Evolutionary conservation across 2,888 invertebrate genomes (phyloP).

Genomic region (Oconnorella tubifera): DNA sequence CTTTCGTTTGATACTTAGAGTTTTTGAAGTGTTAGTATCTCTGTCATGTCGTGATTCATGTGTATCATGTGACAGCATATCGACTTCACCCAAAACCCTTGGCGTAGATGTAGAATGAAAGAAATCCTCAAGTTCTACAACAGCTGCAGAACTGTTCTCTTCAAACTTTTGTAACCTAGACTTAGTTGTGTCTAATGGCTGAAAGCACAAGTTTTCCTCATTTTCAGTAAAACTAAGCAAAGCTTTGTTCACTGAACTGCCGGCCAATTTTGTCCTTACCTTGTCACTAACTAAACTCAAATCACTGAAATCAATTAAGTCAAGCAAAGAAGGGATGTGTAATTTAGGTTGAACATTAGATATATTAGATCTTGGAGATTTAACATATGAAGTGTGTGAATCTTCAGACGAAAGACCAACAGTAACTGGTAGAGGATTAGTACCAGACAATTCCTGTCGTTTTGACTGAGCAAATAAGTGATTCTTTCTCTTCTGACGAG

Average conservation of each 20-base stretch:
- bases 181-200: too few species aligned
- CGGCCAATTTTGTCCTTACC: not conserved
- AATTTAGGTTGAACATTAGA: not conserved
- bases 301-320: not conserved
- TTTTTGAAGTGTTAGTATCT: not conserved
- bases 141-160: not conserved
- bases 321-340: not conserved
- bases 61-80: not conserved
- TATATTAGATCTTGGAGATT: too few species aligned
- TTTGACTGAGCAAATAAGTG: not conserved
- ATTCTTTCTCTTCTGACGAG: not conserved
- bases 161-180: not conserved
- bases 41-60: not conserved
- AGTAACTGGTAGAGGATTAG: not conserved
- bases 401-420: not conserved
- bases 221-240: slow-evolving; percentile 1
- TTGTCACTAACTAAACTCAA: not conserved
- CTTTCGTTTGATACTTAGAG: not conserved
- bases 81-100: not conserved
- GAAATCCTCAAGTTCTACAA: not conserved
- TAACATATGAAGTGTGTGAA: too few species aligned
- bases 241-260: not conserved
- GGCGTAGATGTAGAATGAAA: not conserved
- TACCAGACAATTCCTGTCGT: not conserved
- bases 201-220: not conserved